phyloP scores from a whole-genome alignment of 2,113 vertebrate species.

The Galbula dea region DNA sequence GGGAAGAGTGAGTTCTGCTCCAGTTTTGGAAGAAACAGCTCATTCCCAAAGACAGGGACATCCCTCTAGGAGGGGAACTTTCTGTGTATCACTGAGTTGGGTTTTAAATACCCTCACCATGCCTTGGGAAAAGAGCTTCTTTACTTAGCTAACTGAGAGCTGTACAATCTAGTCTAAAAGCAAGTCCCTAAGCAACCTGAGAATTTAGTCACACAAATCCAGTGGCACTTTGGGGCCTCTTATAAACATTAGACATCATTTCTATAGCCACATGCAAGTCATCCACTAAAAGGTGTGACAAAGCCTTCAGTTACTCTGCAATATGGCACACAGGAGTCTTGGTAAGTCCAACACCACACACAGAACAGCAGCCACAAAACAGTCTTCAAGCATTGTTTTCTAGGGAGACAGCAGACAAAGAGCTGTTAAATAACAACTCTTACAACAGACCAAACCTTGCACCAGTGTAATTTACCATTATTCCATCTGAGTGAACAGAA shows the following conservation, averaged over 20 bases:
- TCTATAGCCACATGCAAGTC: fast-evolving
- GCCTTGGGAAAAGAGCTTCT: background rate
- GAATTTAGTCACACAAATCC: background rate
- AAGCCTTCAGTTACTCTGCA: background rate
- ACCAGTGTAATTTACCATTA: background rate
- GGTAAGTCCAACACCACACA: fast-evolving
- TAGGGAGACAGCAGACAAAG: background rate
- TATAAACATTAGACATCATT: fast-evolving
- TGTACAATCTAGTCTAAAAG: background rate
- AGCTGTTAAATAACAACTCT: background rate
- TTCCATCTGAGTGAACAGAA: background rate
- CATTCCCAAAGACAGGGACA: background rate
- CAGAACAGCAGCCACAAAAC: too few species aligned
- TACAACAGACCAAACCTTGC: background rate
- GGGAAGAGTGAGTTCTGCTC: background rate
- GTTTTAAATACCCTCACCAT: background rate
- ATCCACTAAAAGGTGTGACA: fast-evolving
- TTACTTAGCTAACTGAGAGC: background rate
- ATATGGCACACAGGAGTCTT: fast-evolving
- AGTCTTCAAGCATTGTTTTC: background rate
- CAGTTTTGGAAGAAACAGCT: background rate
- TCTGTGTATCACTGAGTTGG: background rate
- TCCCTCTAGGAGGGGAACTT: background rate
- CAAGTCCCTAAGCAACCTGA: background rate
- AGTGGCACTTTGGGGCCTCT: fast-evolving